phyloP scores from a whole-genome alignment of 2,797 vertebrate genomes.

The Zonotrichia albicollis region DNA sequence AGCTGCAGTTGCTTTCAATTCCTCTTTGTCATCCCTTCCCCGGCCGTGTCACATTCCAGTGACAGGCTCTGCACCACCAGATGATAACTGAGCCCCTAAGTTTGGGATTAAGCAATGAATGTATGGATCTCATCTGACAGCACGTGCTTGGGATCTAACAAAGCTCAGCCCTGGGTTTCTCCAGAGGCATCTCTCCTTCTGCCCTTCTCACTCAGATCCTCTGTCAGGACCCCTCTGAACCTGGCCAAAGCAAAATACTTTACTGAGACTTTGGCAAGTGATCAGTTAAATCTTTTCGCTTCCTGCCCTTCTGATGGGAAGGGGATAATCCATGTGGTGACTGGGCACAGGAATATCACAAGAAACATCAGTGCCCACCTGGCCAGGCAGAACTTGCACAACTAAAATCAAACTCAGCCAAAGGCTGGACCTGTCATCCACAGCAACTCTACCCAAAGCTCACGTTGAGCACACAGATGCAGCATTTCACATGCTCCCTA shows the following conservation, averaged over 20 bases:
- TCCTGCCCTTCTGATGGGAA: background rate
- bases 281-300: background rate
- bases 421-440: background rate
- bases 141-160: background rate
- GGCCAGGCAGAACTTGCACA: background rate
- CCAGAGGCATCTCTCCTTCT: background rate
- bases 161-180: background rate
- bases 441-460: background rate
- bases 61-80: background rate
- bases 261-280: background rate
- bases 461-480: fast-evolving
- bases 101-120: constrained; percentile 5
- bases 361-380: background rate
- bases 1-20: background rate
- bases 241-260: background rate
- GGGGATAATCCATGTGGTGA: background rate
- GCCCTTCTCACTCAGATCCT: background rate
- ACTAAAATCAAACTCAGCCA: background rate
- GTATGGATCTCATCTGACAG: background rate
- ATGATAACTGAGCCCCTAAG: background rate
- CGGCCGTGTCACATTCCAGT: background rate
- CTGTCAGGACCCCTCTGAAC: background rate
- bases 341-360: background rate
- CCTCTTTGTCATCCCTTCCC: background rate
- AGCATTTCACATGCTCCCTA: background rate